Base-by-base conservation (phyloP, 1,140 invertebrate genomes). In the Choristoneura fumiferana region DNA sequence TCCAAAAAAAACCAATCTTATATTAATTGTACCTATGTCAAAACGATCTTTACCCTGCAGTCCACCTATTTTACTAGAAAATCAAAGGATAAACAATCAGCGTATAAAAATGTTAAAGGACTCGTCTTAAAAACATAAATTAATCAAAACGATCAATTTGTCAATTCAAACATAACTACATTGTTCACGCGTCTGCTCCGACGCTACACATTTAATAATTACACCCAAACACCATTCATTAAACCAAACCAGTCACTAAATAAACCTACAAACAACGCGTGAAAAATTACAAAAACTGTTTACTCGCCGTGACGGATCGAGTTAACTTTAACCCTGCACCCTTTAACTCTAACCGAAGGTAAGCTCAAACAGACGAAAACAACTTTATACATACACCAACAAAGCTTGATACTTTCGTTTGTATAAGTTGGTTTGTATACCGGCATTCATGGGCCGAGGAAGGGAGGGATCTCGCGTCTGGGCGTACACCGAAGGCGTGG, bases 221-320 rank as follows among this genome's bases (percentile, higher is more conserved):
- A 62, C 58, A 60, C 58, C 59, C 57, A 61, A 52, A 38, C 38
- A 9, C 9, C 33, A 54, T 49, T 35, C 29, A 62, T 60, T 61
- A 69, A 60, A 63, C 43, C 63, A 58, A 55, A 58, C 57, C 61
- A 37, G 61, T 54, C 69, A 70, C 71, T 81, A 80, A 81, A 83
- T 79, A 81, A 75, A 76, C 65, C 67, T 60, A 59, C 67, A 85
- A 85, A 87, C 81, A 79, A 83, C 70, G 76, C 79, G 78, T 80
- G 72, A 74, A 81, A 75, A 78, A 76, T 82, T 73, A 65, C 60
- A 62, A 82, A 75, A 79, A 76, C 60, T 80, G 70, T 78, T 76
- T 76, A 78, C 71, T 70, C 58, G 54, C 73, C 78, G 49, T 81
- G 73, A 76, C 79, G 59, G 70, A 78, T 79, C 73, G 62, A 55